These are phyloP conservation scores for Manis javanica DNA, from an alignment of 2,797 vertebrate species.

Conservation along the genomic window DNA sequence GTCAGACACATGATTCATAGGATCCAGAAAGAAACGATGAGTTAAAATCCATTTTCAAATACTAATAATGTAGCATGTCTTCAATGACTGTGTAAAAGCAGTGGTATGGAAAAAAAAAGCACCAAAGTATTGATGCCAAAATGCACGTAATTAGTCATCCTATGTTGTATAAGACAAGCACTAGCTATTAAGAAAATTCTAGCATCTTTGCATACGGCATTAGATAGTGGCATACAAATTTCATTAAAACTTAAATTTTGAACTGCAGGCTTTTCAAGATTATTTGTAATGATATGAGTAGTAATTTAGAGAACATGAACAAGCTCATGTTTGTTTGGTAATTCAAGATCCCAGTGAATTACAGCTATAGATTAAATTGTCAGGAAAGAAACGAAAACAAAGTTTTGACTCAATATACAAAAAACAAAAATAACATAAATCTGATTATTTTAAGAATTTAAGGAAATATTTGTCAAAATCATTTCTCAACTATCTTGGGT, in stretches of 20 bases:
- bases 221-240: background rate
- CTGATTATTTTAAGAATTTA: slow-evolving; percentile 8
- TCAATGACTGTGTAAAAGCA: background rate
- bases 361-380: background rate
- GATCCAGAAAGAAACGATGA: slow-evolving; percentile 10
- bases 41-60: slow-evolving; percentile 41
- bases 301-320: background rate
- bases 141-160: background rate
- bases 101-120: background rate
- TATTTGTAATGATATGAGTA: background rate
- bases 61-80: background rate
- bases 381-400: background rate
- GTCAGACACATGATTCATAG: background rate
- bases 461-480: background rate
- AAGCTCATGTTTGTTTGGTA: background rate
- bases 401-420: background rate
- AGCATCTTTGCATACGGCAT: background rate
- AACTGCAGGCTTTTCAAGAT: background rate
- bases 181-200: background rate
- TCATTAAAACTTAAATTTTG: slow-evolving; percentile 43
- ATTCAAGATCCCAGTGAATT: background rate
- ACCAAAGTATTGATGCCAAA: background rate
- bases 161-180: background rate
- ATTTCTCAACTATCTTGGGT: background rate
- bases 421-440: background rate